Conservation (phyloP, 1,140 invertebrate species). For the Drosophila prosaltans region DNA sequence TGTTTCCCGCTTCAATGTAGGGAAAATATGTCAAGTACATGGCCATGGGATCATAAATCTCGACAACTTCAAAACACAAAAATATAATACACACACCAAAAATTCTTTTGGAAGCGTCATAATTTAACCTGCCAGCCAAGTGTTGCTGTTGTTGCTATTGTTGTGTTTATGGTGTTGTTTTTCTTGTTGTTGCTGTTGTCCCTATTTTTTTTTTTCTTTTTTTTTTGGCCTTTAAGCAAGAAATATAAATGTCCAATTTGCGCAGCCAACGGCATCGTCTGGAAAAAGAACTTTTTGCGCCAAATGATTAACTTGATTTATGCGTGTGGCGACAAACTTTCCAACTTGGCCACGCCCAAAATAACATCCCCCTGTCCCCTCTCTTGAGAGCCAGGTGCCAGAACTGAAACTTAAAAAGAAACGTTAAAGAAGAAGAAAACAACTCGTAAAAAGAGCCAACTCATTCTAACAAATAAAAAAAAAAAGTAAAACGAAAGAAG, state of each 20-base stretch:
- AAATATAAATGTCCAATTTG: conserved; percentile 82
- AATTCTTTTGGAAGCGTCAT: conserved; percentile 39
- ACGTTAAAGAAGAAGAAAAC: conserved; percentile 47
- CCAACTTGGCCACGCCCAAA: conserved; percentile 24
- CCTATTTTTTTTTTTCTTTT: neutral
- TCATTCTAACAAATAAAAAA: conserved; percentile 31
- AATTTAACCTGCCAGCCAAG: conserved; percentile 40
- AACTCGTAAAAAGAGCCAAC: conserved; percentile 20
- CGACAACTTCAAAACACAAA: conserved; percentile 7
- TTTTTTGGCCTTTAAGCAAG: conserved; percentile 36
- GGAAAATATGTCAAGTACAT: conserved; percentile 7
- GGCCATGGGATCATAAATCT: conserved; percentile 11
- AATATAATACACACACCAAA: conserved; percentile 2
- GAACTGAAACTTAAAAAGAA: conserved; percentile 44
- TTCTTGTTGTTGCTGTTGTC: neutral
- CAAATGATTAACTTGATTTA: conserved; percentile 82
- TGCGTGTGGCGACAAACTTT: conserved; percentile 77
- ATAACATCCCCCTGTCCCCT: conserved; percentile 14
- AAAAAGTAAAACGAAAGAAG: conserved; percentile 15
- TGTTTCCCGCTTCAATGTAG: too few species aligned
- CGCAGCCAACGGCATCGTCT: conserved; percentile 51
- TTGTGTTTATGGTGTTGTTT: conserved; percentile 19
- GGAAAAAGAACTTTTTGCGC: conserved; percentile 47
- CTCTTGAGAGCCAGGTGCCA: conserved; percentile 50
- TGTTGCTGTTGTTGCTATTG: conserved; percentile 6